Conservation (phyloP, 2,888 invertebrate species). For the Muschampia plurimacula region DNA sequence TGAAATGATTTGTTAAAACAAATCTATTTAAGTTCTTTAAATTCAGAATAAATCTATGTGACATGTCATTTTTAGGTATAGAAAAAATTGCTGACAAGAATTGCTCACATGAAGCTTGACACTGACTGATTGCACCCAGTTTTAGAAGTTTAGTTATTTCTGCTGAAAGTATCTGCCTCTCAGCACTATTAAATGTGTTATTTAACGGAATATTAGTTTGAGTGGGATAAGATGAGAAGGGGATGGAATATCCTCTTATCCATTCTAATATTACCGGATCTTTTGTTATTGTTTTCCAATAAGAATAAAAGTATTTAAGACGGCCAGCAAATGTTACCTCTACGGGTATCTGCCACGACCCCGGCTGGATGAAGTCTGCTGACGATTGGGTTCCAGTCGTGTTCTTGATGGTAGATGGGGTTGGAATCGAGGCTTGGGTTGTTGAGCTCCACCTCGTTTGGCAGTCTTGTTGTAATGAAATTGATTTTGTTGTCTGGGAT, state of each 20-base stretch:
- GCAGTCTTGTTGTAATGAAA: not conserved
- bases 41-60: not conserved
- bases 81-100: constrained; percentile 3
- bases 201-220: not conserved
- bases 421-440: not conserved
- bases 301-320: constrained; percentile 1
- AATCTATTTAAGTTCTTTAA: constrained; percentile 3
- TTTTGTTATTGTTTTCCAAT: not conserved
- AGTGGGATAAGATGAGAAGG: not conserved
- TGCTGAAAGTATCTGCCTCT: not conserved
- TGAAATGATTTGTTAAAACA: not conserved
- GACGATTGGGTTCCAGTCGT: not conserved
- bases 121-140: not conserved
- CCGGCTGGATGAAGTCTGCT: not conserved
- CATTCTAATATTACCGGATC: constrained; percentile 5
- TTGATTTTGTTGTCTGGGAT: not conserved
- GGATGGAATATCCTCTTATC: not conserved
- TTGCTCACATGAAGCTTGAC: not conserved
- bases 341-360: constrained; percentile 1
- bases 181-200: not conserved
- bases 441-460: not conserved
- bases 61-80: not conserved
- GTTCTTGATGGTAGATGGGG: not conserved
- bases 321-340: not conserved
- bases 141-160: not conserved